Conservation (phyloP, 2,113 vertebrate genomes). For the Nyctereutes procyonoides region DNA sequence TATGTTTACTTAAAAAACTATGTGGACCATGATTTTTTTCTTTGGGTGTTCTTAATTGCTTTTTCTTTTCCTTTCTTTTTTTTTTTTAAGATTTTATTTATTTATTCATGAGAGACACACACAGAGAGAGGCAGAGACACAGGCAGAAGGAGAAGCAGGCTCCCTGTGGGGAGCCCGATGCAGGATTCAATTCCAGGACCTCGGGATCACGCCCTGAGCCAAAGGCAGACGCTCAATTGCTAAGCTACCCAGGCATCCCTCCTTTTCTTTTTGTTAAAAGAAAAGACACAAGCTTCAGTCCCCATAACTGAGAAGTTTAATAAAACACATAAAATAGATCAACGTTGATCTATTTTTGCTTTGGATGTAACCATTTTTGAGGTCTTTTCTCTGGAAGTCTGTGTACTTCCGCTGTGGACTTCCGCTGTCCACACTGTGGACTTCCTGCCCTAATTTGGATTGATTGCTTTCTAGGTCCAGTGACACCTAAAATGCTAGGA, state of each 20-base stretch:
- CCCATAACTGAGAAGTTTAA: not conserved
- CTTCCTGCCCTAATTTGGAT: not conserved
- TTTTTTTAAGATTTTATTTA: not conserved
- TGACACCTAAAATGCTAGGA: not conserved
- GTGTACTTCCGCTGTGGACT: not conserved
- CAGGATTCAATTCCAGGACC: too few relatives aligned
- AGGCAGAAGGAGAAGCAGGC: too few relatives aligned
- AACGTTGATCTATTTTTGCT: not conserved
- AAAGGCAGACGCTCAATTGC: too few relatives aligned
- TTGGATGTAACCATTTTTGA: not conserved
- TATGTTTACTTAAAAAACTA: not conserved
- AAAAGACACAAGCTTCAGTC: not conserved
- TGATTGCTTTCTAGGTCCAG: not conserved
- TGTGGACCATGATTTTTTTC: not conserved
- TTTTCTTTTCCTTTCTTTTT: not conserved
- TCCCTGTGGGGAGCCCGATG: too few relatives aligned
- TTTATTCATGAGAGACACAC: too few relatives aligned
- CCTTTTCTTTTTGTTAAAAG: not conserved
- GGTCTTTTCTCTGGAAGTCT: not conserved
- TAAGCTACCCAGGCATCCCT: too few relatives aligned
- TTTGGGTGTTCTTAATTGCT: not conserved
- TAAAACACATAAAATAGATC: not conserved
- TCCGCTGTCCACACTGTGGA: not conserved
- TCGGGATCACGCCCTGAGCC: too few relatives aligned
- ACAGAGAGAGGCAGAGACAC: too few relatives aligned